Evolutionary conservation across 1,140 invertebrate species (phyloP), one percentile per base, ranked within the genome.

Genomic region (Drosophila melanica): DNA sequence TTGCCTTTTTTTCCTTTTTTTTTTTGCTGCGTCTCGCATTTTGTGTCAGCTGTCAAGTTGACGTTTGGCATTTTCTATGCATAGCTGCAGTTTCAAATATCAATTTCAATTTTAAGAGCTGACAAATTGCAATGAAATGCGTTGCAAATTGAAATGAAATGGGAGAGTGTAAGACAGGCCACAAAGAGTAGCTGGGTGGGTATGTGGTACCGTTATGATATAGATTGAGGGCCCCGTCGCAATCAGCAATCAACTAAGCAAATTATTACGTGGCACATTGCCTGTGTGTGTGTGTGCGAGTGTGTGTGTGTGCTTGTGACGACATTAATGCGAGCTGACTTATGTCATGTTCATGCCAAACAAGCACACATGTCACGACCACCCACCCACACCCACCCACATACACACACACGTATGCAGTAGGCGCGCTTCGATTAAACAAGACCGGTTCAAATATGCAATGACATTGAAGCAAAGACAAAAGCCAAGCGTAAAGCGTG

Each of bases 381-480:
- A 64, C 77, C 4, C 50, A 20, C 20, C 6, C 33, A 11, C 23
- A 20, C 20, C 20, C 42, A n/a, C 60, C 48, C 8, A 9, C 39
- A 14, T 35, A 18, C 33, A 33, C 45, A 35, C 16, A 62, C 50
- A 55, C 33, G 47, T 11, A 14, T 48, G 37, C 7, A 60, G 33
- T 54, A 33, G 75, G 75, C 71, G 62, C 82, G 72, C 77, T 86
- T 86, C 81, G 81, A 86, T 86, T 86, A 87, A 86, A 86, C 81
- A 86, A 86, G 87, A 86, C 75, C 81, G 64, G 33, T 71, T 82
- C 75, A 82, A 87, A 86, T 86, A 86, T 86, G 81, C 81, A 86
- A 53, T 87, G 81, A 87, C 81, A 86, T 86, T 87, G 81, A 70
- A 67, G 67, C 81, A 79, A 86, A 87, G 82, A 77, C 81, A 76